Conservation (phyloP, 1,140 invertebrate genomes). For the Adoxophyes honmai region DNA sequence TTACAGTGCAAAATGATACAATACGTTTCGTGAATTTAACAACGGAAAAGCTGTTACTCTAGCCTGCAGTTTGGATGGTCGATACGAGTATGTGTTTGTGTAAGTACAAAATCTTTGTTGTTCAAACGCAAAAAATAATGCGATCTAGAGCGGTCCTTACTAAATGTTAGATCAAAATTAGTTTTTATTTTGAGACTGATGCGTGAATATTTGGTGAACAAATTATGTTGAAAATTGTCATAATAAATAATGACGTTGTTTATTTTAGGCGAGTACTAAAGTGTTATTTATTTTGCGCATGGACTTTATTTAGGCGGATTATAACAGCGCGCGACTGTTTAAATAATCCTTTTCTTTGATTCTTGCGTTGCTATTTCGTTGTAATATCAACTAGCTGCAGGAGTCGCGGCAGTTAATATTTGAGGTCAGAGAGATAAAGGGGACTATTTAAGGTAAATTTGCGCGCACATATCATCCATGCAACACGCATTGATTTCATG, state of each 20-base stretch:
- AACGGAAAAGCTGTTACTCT: background rate
- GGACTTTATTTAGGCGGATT: constrained; percentile 8
- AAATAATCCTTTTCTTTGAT: background rate
- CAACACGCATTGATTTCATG: constrained; percentile 9
- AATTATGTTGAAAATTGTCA: background rate
- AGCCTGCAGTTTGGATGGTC: constrained; percentile 2
- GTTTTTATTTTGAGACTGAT: background rate
- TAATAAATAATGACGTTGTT: constrained; percentile 4
- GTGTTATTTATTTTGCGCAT: constrained; percentile 15
- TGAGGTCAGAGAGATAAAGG: constrained; percentile 15
- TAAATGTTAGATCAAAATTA: constrained; percentile 9
- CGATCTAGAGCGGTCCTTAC: constrained; percentile 27
- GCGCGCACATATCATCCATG: constrained; percentile 8
- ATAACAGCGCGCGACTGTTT: constrained; percentile 7
- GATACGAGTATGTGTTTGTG: constrained; percentile 32
- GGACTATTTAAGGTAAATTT: constrained; percentile 17
- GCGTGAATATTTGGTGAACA: background rate
- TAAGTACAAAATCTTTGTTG: constrained; percentile 53
- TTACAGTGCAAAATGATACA: constrained; percentile 23
- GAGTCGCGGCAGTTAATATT: background rate
- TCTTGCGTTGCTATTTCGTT: background rate
- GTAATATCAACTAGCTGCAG: background rate
- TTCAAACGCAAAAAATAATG: constrained; percentile 53
- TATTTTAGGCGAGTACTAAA: constrained; percentile 6
- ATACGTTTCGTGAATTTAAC: constrained; percentile 5